Base-by-base conservation (phyloP, 1,140 invertebrate genomes). In the Plectrocnemia conspersa region DNA sequence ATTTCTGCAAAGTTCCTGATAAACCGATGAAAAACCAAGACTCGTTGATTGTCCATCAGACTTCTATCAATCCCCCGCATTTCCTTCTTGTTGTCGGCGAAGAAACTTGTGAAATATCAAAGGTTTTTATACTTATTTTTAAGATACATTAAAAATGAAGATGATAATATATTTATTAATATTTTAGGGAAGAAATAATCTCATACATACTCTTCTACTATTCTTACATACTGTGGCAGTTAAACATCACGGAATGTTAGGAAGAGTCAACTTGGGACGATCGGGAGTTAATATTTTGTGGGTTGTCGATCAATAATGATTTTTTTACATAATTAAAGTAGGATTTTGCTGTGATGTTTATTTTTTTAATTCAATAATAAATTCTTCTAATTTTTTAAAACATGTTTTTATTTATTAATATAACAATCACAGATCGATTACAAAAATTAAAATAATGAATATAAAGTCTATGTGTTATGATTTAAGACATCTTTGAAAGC, bases 201-300 rank as follows among this genome's bases (percentile, higher is more conserved):
- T 91, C 47, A 89, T 91, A 63, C 84, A 90, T 63, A 83, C 86
- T 3, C 74, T 91, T 4, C 68, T 91, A 24, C 75, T 91, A 40
- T 91, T 92, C 68, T 68, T 92, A 0, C 82, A 90, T 65, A 80
- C 83, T 54, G 79, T 91, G 23, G 87, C 86, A 54, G 78, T 77
- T 4, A 81, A 83, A 63, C 81, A 89, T 64, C 79, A 87, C 64
- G 86, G 87, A 24, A 86, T 88, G 76, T 69, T 91, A 18, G 86
- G 87, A 56, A 75, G 85, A 58, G 81, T 90, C 0, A 89, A 88
- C 70, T 69, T 90, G 25, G 88, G 87, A 50, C 78, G 79, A 64
- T 86, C 85, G 38, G 88, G 88, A 52, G 73, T 90, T 16, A 90
- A 90, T 66, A 79, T 90, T 56, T 67, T 90, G 42, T 89, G 86